Percentiles rank a stretch among this genome's conserved stretches.
These are phyloP conservation scores for Fundulus diaphanus DNA, from an alignment of 2,797 vertebrate species.

Conservation along the genomic window DNA sequence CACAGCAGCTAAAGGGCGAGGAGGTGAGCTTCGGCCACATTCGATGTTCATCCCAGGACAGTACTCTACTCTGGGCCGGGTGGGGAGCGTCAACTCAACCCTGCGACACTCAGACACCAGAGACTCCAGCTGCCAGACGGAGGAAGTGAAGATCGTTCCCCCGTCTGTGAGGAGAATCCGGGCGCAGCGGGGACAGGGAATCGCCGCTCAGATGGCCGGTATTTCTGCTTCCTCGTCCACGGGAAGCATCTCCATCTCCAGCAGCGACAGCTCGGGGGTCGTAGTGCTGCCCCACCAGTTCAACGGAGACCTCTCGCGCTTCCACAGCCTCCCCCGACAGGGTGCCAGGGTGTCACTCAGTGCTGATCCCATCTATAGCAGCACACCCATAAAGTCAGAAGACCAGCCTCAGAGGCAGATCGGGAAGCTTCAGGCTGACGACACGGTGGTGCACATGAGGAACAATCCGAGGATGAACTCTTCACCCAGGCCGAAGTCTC, in stretches of 20 bases:
- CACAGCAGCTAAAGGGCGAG: conserved; percentile 81
- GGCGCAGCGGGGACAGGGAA: conserved; percentile 94
- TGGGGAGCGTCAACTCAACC: conserved; percentile 79
- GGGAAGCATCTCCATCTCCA: conserved; percentile 88
- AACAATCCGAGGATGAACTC: conserved; percentile 71
- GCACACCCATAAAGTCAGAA: conserved; percentile 78
- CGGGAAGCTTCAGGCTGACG: conserved; percentile 83
- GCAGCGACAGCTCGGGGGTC: conserved; percentile 81
- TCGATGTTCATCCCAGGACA: conserved; percentile 90
- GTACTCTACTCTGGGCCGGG: conserved; percentile 88
- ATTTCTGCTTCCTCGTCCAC: conserved; percentile 88
- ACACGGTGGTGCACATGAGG: conserved; percentile 83
- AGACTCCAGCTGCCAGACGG: conserved; percentile 95
- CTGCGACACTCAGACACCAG: conserved; percentile 84
- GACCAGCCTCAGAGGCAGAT: conserved; percentile 78
- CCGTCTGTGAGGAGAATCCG: conserved; percentile 96
- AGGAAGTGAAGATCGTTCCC: conserved; percentile 91
- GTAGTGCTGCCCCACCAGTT: conserved; percentile 80
- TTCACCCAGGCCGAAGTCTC: conserved; percentile 85
- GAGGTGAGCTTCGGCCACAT: conserved; percentile 85
- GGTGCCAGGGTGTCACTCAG: conserved; percentile 87
- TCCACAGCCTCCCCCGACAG: conserved; percentile 92
- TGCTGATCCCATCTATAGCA: conserved; percentile 83
- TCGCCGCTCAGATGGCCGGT: conserved; percentile 93
- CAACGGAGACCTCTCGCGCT: conserved; percentile 82